Base-by-base conservation (phyloP, 2,797 vertebrate genomes). In the Echeneis naucrates region DNA sequence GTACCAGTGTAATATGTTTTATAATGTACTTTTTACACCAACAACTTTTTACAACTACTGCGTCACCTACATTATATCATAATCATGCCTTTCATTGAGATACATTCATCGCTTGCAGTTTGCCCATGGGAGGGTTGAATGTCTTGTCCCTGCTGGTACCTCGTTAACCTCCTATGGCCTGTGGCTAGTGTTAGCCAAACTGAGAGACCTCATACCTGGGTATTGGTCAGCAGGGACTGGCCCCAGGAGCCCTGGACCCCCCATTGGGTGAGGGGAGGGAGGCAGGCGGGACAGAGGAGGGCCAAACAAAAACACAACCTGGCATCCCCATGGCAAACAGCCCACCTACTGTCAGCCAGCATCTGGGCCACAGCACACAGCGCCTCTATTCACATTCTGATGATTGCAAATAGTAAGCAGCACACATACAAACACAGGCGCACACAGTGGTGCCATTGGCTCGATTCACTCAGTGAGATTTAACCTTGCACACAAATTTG, bases 291-390 rank as follows among this genome's bases (percentile, higher is more conserved):
- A 82, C 78, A 83, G 83, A 88, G 90, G 90, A 91, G 86, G 85
- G 89, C 80, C 89, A 89, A 92, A 93, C 90, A 93, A 94, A 92
- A 92, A 91, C 87, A 92, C 89, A 92, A 90, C 87, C 87, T 88
- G 86, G 87, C 89, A 91, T 87, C 91, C 91, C 90, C 81, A 86
- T 66, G 32, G 88, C 90, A 93, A 92, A 93, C 88, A 92, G 90
- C 87, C 89, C 90, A 88, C 91, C 90, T 92, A 88, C 88, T 74
- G 91, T 81, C 85, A 79, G 76, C 82, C 77, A 73, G 90, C 88
- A 92, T 92, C 92, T 91, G 92, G 85, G 68, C 4, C 78, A 73
- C 84, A 86, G 87, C 84, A 89, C 77, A 88, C 85, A 71, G 56
- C 50, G 59, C 27, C 64, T 80, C 90, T 69, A 90, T 91, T 91